Evolutionary conservation across 1,140 invertebrate species (phyloP).

Genomic region (Meloidogyne hapla): DNA sequence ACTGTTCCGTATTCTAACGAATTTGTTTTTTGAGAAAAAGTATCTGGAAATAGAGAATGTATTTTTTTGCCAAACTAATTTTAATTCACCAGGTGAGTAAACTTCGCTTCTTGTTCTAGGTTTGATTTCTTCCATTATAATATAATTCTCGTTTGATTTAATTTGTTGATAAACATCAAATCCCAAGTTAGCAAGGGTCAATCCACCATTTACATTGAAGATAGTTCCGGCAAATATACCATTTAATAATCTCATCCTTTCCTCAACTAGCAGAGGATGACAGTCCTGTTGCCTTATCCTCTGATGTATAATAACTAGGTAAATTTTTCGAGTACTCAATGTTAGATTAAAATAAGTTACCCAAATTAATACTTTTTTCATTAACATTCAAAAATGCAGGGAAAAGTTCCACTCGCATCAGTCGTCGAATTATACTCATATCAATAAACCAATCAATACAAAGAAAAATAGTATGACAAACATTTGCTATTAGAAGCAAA

Average conservation of each 20-base stretch:
- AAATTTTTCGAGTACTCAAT: conserved; percentile 5
- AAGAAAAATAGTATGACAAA: conserved; percentile 58
- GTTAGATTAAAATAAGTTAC: conserved; percentile 13
- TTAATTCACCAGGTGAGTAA: background rate
- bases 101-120: conserved; percentile 28
- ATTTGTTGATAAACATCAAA: conserved; percentile 36
- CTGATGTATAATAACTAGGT: conserved; percentile 57
- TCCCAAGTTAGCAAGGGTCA: conserved; percentile 45
- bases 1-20: conserved; percentile 17
- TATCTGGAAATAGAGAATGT: background rate
- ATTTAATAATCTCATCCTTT: conserved; percentile 37
- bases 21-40: background rate
- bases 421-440: conserved; percentile 40
- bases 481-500: conserved; percentile 43
- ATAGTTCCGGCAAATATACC: conserved; percentile 38
- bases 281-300: conserved; percentile 35
- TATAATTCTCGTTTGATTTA: conserved; percentile 44
- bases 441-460: conserved; percentile 59
- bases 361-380: conserved; percentile 30
- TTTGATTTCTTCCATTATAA: conserved; percentile 41
- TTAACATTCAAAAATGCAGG: conserved; percentile 28
- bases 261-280: conserved; percentile 28
- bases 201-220: conserved; percentile 39
- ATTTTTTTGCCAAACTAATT: background rate
- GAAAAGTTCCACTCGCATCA: conserved; percentile 45